These are phyloP conservation scores for Halesus radiatus DNA, from an alignment of 1,140 invertebrate genomes.

Conservation along the genomic window DNA sequence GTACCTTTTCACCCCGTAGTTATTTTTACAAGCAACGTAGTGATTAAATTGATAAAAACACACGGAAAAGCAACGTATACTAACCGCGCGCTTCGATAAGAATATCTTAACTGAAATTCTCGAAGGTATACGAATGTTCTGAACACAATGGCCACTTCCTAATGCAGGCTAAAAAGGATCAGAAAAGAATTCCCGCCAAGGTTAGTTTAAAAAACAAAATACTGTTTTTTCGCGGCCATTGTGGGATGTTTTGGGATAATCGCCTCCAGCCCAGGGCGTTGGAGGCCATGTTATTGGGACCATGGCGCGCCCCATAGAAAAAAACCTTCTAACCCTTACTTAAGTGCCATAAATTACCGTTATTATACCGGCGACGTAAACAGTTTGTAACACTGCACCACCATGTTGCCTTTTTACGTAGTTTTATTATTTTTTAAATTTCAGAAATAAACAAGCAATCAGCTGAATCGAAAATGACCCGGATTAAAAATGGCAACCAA, in stretches of 20 bases:
- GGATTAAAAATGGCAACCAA: too few species aligned
- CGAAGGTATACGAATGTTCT: constrained; percentile 33
- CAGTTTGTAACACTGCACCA: background rate
- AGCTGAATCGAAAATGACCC: too few species aligned
- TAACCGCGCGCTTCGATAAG: constrained; percentile 53
- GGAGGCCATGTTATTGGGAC: constrained; percentile 18
- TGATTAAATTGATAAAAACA: background rate
- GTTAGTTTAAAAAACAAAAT: constrained; percentile 51
- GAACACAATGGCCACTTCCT: constrained; percentile 54
- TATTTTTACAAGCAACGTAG: background rate
- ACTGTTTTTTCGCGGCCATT: constrained; percentile 52
- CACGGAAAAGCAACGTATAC: background rate
- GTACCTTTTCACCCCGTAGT: too few species aligned
- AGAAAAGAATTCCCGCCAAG: constrained; percentile 45
- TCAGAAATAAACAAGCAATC: too few species aligned
- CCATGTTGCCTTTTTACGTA: background rate
- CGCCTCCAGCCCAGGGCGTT: constrained; percentile 28
- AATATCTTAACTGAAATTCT: constrained; percentile 54
- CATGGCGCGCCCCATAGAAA: constrained; percentile 20
- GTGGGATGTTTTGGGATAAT: constrained; percentile 48
- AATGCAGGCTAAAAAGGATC: constrained; percentile 51
- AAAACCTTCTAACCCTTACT: constrained; percentile 44
- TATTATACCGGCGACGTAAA: constrained; percentile 43
- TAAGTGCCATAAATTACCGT: constrained; percentile 51
- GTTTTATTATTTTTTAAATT: background rate